Percentiles rank a stretch among this genome's conserved stretches.
Conservation (phyloP, 1,140 invertebrate species). For the Pogonomyrmex californicus region DNA sequence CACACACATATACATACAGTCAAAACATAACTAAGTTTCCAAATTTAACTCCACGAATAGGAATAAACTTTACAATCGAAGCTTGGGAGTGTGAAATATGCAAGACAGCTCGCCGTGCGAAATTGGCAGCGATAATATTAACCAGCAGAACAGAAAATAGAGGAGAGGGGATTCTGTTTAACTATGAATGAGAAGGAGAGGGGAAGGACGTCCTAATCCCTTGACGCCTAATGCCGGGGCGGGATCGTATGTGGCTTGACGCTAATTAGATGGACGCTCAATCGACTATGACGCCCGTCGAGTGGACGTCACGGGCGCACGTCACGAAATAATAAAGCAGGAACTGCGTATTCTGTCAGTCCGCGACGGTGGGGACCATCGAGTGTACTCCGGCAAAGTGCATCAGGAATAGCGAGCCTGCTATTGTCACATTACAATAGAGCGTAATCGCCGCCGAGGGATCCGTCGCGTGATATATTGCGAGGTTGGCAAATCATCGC, state of each 20-base stretch:
- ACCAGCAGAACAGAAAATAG: slow-evolving; percentile 4
- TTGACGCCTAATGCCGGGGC: slow-evolving; percentile 61
- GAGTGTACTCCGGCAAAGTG: slow-evolving; percentile 51
- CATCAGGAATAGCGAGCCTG: slow-evolving; percentile 41
- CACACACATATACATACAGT: neutral
- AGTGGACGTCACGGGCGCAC: slow-evolving; percentile 47
- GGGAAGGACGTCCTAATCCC: slow-evolving; percentile 50
- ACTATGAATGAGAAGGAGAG: slow-evolving; percentile 3
- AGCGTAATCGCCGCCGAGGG: slow-evolving; percentile 33
- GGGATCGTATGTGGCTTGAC: slow-evolving; percentile 64
- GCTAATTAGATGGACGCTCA: slow-evolving; percentile 72
- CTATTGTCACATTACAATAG: slow-evolving; percentile 59
- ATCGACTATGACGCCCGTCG: slow-evolving; percentile 65
- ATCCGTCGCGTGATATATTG: slow-evolving; percentile 39
- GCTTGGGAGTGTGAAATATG: slow-evolving; percentile 25
- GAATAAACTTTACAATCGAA: slow-evolving; percentile 39
- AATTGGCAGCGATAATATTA: slow-evolving; percentile 25
- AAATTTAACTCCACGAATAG: slow-evolving; percentile 11
- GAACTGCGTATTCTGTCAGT: slow-evolving; percentile 46
- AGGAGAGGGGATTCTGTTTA: slow-evolving; percentile 10
- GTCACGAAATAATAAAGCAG: slow-evolving; percentile 63
- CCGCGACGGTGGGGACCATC: slow-evolving; percentile 6
- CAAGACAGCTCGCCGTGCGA: slow-evolving; percentile 15
- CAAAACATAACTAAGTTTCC: slow-evolving; percentile 27
- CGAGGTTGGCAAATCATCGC: slow-evolving; percentile 31